Evolutionary conservation across 1,140 invertebrate species (phyloP).

Genomic region (Lysiphlebus fabarum): DNA sequence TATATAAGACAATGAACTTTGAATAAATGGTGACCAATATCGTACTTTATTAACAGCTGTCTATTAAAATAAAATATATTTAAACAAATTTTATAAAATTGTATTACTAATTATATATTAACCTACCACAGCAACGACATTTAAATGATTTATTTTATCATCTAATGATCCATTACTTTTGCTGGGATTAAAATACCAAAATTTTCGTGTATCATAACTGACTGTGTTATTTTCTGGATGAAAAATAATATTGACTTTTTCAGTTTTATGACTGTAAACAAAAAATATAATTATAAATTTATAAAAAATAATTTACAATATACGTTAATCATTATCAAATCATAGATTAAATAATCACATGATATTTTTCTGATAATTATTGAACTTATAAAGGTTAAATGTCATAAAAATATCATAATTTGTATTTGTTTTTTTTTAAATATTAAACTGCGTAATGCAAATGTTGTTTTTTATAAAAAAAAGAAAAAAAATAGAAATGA

Average conservation of each 20-base stretch:
- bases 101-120: not conserved
- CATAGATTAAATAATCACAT: too few species aligned
- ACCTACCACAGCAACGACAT: slow-evolving; percentile 78
- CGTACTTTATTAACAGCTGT: slow-evolving; percentile 65
- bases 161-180: slow-evolving; percentile 71
- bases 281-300: too few species aligned
- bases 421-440: too few species aligned
- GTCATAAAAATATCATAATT: too few species aligned
- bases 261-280: slow-evolving; percentile 62
- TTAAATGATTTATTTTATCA: slow-evolving; percentile 76
- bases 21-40: slow-evolving; percentile 56
- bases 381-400: too few species aligned
- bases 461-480: too few species aligned
- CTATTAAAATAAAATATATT: slow-evolving; percentile 52
- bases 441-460: too few species aligned
- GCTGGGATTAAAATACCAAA: slow-evolving; percentile 71
- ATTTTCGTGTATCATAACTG: slow-evolving; percentile 71
- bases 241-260: slow-evolving; percentile 70
- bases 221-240: slow-evolving; percentile 75
- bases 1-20: slow-evolving; percentile 59
- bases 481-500: too few species aligned
- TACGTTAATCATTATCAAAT: too few species aligned
- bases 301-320: too few species aligned
- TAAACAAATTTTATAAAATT: not conserved
- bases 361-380: too few species aligned